Percentiles rank a stretch among this genome's conserved stretches.
Conservation (phyloP, 1,140 invertebrate species). For the Drosophila takahashii region DNA sequence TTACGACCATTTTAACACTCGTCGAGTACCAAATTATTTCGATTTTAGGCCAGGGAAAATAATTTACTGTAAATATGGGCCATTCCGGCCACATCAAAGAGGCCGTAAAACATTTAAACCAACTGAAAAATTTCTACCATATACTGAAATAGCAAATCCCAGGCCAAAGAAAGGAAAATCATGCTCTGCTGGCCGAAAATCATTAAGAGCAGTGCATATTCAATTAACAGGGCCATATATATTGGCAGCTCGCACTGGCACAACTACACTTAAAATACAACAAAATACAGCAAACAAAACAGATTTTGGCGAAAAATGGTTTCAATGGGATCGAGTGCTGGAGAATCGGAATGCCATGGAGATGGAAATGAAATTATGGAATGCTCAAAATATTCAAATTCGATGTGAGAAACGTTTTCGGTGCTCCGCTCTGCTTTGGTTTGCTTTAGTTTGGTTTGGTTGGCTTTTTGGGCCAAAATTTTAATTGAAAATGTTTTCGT, state of each 20-base stretch:
- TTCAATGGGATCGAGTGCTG: conserved; percentile 54
- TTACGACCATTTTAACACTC: conserved; percentile 21
- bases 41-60: conserved; percentile 6
- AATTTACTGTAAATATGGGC: conserved; percentile 42
- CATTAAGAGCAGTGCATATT: conserved; percentile 68
- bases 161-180: conserved; percentile 33
- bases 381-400: conserved; percentile 72
- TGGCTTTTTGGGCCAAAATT: conserved; percentile 57
- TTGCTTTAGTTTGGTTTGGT: conserved; percentile 49
- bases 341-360: conserved; percentile 56
- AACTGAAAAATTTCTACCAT: conserved; percentile 14
- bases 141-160: conserved; percentile 11
- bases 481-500: conserved; percentile 79
- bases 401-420: conserved; percentile 60
- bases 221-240: conserved; percentile 67
- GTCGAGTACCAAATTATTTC: conserved; percentile 7
- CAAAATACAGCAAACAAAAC: conserved; percentile 37
- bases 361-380: conserved; percentile 73
- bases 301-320: conserved; percentile 48
- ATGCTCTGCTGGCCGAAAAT: conserved; percentile 54
- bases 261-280: conserved; percentile 19
- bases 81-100: conserved; percentile 59
- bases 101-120: conserved; percentile 43
- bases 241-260: conserved; percentile 30
- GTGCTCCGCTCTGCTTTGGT: conserved; percentile 21